Percentiles rank a stretch among this genome's conserved stretches.
Conservation (phyloP, 2,113 vertebrate genomes). For the Rhynchopsitta pachyrhyncha region DNA sequence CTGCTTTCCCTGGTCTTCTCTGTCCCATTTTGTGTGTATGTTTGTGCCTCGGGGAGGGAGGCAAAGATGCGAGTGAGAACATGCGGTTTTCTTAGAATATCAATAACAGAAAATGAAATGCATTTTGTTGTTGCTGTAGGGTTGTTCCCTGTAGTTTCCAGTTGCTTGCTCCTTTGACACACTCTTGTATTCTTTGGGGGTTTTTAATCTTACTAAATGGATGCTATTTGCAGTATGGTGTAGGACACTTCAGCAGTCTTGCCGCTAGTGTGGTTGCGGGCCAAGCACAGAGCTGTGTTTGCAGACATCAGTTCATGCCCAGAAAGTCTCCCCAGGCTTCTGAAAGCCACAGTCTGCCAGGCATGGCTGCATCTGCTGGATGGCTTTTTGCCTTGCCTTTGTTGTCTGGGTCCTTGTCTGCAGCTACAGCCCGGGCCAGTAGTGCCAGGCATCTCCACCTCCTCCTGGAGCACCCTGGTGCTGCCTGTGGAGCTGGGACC, state of each 20-base stretch:
- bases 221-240: background rate
- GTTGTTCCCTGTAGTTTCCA: conserved; percentile 4
- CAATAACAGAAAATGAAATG: conserved; percentile 21
- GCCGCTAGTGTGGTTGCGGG: background rate
- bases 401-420: conserved; percentile 55
- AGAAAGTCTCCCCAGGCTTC: background rate
- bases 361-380: background rate
- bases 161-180: background rate
- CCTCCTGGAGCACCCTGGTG: background rate
- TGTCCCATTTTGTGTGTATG: background rate
- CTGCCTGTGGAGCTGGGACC: background rate
- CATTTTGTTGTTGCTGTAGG: background rate
- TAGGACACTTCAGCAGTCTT: background rate
- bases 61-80: conserved; percentile 24
- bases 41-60: conserved; percentile 5
- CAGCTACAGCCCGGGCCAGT: background rate
- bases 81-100: background rate
- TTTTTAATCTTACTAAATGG: background rate
- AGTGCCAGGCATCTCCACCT: background rate
- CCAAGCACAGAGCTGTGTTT: background rate
- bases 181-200: background rate
- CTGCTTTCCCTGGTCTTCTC: background rate
- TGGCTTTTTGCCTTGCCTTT: conserved; percentile 36
- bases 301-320: background rate
- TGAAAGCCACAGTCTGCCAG: background rate